phyloP scores from a whole-genome alignment of 2,797 vertebrate species.

The Lithobates sylvaticus region DNA sequence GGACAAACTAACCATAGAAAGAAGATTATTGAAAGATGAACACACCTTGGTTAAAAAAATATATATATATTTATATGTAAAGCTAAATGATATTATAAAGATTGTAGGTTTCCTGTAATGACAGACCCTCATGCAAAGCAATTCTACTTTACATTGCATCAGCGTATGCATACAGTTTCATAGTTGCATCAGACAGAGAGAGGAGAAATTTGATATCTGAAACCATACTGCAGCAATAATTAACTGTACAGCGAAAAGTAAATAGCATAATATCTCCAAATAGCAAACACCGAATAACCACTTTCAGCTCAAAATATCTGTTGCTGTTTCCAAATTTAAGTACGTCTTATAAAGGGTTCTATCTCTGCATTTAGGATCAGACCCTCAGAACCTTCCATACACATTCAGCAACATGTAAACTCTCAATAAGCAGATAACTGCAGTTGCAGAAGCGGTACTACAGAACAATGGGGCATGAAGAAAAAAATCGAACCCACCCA shows the following conservation, averaged over 20 bases:
- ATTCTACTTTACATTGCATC: not conserved
- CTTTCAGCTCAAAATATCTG: not conserved
- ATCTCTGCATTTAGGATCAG: not conserved
- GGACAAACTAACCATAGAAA: too few species aligned
- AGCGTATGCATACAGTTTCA: not conserved
- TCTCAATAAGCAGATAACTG: too few species aligned
- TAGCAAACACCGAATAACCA: not conserved
- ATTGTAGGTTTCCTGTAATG: not conserved
- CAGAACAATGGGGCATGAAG: too few species aligned
- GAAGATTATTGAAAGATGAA: too few species aligned
- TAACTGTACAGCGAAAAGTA: not conserved
- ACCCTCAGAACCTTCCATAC: not conserved
- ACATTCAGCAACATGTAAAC: not conserved
- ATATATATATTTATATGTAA: too few species aligned
- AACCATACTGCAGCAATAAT: not conserved
- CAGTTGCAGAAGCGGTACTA: not conserved
- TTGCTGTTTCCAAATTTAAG: not conserved
- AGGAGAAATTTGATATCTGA: slow-evolving; percentile 6
- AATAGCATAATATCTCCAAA: not conserved
- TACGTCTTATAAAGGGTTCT: not conserved
- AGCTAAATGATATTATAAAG: not conserved
- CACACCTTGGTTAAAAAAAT: too few species aligned
- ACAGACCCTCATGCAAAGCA: too few species aligned
- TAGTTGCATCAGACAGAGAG: not conserved
- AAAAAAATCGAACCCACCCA: too few species aligned